Base-by-base conservation (phyloP, 35 echinoderm and acorn worm species). In the Holothuria glaberrima region DNA sequence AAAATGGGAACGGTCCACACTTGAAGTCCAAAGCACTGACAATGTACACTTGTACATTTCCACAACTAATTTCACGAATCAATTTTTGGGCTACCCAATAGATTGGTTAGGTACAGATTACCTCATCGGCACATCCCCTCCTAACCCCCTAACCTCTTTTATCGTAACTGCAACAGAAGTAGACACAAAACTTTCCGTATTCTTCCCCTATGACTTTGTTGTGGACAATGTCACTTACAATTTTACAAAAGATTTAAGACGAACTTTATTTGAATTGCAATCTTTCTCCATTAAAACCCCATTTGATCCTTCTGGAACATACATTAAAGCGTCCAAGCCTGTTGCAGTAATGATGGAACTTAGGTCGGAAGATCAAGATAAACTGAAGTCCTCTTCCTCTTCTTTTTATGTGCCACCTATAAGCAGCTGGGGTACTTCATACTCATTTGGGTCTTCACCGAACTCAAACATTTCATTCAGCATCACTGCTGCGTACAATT, bases 321-420 rank as follows among this genome's bases (percentile, higher is more conserved):
- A 30, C 41, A 48, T 78, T 24, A 48, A 78, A 78, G 35, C 74
- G 0, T 48, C 74, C 24, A 78, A 78, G n/a, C 36, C 38, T 25
- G 41, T 78, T 48, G 16, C 74, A 78, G 74, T 78, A 0, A 78
- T 78, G 74, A 78, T 78, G 74, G 44, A 78, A 9, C 18, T 45
- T 7, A 41, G 10, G 0, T 75, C 34, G 2, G 31, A 13, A 1
- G 25, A 27, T 0, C 12, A 7, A 0, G 28, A 19, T 66, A 19
- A 66, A 66, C 4, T 4, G 12, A 54, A 54, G 5, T 54, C 50
- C 3, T 69, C 22, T 69, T 69, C 31, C 12, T 27, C n/a, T 21
- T 30, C 25, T 30, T 30, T 33, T 30, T 69, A 69, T 27, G 10
- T 69, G 9, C 66, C 66, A 29, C 66, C 66, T 6, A 19, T 69